phyloP scores from a whole-genome alignment of 2,888 invertebrate genomes.

The Lasioglossum zephyrum region DNA sequence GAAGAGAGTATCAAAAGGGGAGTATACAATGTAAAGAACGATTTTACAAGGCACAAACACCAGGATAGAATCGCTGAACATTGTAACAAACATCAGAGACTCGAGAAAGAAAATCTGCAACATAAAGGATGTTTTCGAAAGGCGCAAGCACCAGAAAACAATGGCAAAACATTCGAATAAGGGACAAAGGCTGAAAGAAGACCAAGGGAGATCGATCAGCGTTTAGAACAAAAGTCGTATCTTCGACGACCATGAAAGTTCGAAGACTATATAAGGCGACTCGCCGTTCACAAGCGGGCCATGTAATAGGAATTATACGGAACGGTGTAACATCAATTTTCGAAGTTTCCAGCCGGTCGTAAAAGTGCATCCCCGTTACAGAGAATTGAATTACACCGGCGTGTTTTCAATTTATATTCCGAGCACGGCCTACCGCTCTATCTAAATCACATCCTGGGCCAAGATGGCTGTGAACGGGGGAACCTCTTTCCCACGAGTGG shows the following conservation, averaged over 20 bases:
- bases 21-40: not conserved
- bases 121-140: not conserved
- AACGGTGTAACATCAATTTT: not conserved
- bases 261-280: not conserved
- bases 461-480: conserved; percentile 13
- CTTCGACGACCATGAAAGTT: not conserved
- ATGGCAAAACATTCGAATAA: not conserved
- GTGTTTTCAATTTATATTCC: conserved; percentile 46
- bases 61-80: not conserved
- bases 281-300: not conserved
- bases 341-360: not conserved
- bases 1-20: not conserved
- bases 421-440: conserved; percentile 36
- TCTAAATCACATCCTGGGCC: conserved; percentile 44
- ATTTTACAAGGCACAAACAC: not conserved
- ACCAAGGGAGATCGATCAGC: not conserved
- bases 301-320: not conserved
- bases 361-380: conserved; percentile 26
- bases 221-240: not conserved
- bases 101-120: not conserved
- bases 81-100: not conserved
- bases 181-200: not conserved
- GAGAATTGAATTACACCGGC: conserved; percentile 34
- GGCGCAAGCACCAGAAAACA: not conserved
- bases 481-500: not conserved